Evolutionary conservation across 30 jellyfish, hydroid and myxozoan species (phyloP).

Genomic region (Cassiopea andromeda): DNA sequence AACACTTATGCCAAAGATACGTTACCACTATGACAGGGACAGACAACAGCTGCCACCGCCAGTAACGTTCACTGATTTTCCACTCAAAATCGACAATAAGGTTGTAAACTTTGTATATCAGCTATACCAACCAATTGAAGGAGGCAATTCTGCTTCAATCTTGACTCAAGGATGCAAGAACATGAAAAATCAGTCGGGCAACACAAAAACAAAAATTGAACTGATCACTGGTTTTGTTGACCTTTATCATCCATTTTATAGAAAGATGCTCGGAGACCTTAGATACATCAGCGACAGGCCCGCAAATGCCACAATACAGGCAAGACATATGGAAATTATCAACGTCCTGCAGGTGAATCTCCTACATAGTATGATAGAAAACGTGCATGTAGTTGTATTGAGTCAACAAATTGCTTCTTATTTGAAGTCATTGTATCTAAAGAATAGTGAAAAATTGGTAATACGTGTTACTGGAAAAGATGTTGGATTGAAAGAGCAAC

Average conservation of each 20-base stretch:
- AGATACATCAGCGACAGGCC: neutral
- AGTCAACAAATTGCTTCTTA: slow-evolving; percentile 5
- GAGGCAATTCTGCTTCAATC: neutral
- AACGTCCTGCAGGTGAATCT: slow-evolving; percentile 23
- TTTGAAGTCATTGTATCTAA: slow-evolving; percentile 15
- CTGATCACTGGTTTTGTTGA: slow-evolving; percentile 26
- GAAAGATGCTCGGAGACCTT: slow-evolving; percentile 10
- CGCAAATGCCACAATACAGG: neutral
- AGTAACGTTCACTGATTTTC: neutral
- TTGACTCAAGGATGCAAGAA: neutral
- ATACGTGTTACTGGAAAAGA: slow-evolving; percentile 5
- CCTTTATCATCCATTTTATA: neutral
- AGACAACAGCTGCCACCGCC: too few relatives aligned
- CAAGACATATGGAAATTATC: slow-evolving; percentile 36
- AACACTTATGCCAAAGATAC: too few relatives aligned
- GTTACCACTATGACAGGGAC: too few relatives aligned
- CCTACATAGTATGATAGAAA: neutral
- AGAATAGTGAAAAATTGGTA: slow-evolving; percentile 11
- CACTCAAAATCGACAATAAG: neutral
- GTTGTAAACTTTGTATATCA: neutral
- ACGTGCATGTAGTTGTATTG: slow-evolving; percentile 16
- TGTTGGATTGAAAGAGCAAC: slow-evolving; percentile 25
- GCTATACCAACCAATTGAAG: neutral
- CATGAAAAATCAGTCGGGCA: neutral
- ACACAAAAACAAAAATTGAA: neutral